phyloP scores from a whole-genome alignment of 2,888 invertebrate genomes.

The Pyralis farinalis region DNA sequence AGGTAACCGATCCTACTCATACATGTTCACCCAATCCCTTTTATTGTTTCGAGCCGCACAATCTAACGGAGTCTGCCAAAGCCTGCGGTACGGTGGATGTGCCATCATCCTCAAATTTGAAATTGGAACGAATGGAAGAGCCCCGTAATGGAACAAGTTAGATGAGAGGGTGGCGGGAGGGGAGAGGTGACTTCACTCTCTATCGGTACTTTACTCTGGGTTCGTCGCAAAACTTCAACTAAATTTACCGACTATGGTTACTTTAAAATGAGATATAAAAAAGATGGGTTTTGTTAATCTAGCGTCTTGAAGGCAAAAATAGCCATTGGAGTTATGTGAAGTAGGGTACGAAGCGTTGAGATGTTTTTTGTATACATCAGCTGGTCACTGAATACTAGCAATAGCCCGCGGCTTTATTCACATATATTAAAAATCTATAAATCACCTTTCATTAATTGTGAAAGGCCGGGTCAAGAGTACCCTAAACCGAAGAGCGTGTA shows the following conservation, averaged over 20 bases:
- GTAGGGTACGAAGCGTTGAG: no score
- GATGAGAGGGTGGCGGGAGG: slow-evolving; percentile 61
- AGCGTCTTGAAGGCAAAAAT: slow-evolving; percentile 9
- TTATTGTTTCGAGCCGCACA: slow-evolving; percentile 30
- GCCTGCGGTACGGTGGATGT: slow-evolving; percentile 66
- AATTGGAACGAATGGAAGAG: slow-evolving; percentile 78
- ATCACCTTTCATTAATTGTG: no score
- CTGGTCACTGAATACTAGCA: no score
- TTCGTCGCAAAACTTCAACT: slow-evolving; percentile 56
- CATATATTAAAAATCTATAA: no score
- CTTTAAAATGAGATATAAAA: slow-evolving; percentile 36
- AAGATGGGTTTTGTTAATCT: slow-evolving; percentile 24
- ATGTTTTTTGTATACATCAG: no score
- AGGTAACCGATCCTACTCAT: no score
- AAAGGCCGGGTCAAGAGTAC: no score
- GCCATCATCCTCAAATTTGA: slow-evolving; percentile 75
- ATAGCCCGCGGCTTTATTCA: no score
- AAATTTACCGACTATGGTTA: slow-evolving; percentile 46
- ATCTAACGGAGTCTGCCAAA: slow-evolving; percentile 31
- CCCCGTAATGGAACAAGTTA: slow-evolving; percentile 77
- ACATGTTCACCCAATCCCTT: slow-evolving; percentile 22
- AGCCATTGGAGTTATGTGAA: slow-evolving; percentile 9
- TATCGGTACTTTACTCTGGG: slow-evolving; percentile 38
- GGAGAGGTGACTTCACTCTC: slow-evolving; percentile 30
- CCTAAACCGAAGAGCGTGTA: no score